Base-by-base conservation (phyloP, 2,888 invertebrate species). In the Bombylius major region DNA sequence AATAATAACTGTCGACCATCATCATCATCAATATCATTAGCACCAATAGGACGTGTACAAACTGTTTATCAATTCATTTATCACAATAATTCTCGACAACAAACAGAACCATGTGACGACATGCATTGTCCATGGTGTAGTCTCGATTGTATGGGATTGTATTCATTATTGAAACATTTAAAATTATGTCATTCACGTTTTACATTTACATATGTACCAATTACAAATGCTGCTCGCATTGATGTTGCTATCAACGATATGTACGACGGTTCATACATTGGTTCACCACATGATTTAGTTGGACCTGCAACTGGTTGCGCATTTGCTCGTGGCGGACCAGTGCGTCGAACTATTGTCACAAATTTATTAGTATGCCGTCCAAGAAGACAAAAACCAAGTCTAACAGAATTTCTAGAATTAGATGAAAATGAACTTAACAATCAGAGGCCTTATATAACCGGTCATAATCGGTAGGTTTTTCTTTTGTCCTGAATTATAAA, bases 121-220 rank as follows among this genome's bases (percentile, higher is more conserved):
- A 79, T 94, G 53, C 87, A 88, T 69, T 97, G 97, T 70, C 96
- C 97, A 1, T 97, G 96, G 96, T 97, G 97, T 71, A 88, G 88
- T 7, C 76, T 96, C 31, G 89, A 94, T 75, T 96, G 95, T 66
- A 82, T 86, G 54, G 81, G 85, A 44, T 78, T 97, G 32, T 94
- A 94, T 74, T 87, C 91, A 0, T 77, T 97, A 62, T 79, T 97
- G 46, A 96, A 95, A 70, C 97, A 97, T 72, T 80, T 97, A 55
- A 93, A 95, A 71, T 77, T 93, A 49, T 93, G 93, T 70, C 97
- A 97, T 76, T 87, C 92, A 5, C 80, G 97, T 64, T 95, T 96
- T 73, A 88, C 89, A 63, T 96, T 97, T 68, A 89, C 90, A 4
- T 95, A 93, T 71, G 72, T 68, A 58, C 67, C 70, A 44, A 68